phyloP scores from a whole-genome alignment of 2,797 vertebrate species.

The Pempheris klunzingeri region DNA sequence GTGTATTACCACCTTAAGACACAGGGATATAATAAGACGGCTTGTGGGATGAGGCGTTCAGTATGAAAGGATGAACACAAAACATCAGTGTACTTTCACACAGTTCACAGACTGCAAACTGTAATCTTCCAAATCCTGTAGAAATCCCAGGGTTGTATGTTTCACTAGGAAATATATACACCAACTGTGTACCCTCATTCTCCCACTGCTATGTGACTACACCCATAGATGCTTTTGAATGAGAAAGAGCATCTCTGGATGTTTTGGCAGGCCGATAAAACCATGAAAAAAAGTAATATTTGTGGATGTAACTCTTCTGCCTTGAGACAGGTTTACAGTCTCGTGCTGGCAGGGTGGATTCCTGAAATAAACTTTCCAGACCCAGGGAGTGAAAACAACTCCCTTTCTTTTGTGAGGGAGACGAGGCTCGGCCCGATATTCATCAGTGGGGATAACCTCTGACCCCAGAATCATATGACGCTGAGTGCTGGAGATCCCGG shows the following conservation, averaged over 20 bases:
- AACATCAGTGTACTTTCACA: slow-evolving; percentile 72
- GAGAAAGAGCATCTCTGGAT: slow-evolving; percentile 61
- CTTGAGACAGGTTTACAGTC: slow-evolving; percentile 87
- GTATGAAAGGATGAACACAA: slow-evolving; percentile 62
- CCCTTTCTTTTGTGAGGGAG: slow-evolving; percentile 80
- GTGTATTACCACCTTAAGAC: slow-evolving; percentile 47
- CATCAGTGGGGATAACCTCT: slow-evolving; percentile 89
- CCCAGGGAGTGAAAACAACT: slow-evolving; percentile 85
- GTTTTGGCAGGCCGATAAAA: slow-evolving; percentile 77
- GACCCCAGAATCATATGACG: slow-evolving; percentile 88
- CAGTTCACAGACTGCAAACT: slow-evolving; percentile 63
- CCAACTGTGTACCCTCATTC: slow-evolving; percentile 19
- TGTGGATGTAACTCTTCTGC: slow-evolving; percentile 82
- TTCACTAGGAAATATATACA: slow-evolving; percentile 56
- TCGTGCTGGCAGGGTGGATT: slow-evolving; percentile 84
- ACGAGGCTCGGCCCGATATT: slow-evolving; percentile 84
- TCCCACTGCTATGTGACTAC: slow-evolving; percentile 43
- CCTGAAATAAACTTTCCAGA: slow-evolving; percentile 88
- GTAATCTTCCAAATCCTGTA: slow-evolving; percentile 78
- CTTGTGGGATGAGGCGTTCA: slow-evolving; percentile 48
- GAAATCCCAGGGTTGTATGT: slow-evolving; percentile 71
- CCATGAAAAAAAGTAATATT: slow-evolving; percentile 71
- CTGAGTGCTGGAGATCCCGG: slow-evolving; percentile 86
- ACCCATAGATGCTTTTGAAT: slow-evolving; percentile 56
- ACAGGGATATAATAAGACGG: slow-evolving; percentile 44